Evolutionary conservation across 2,888 invertebrate genomes (phyloP), one percentile per base, ranked within the genome.

Genomic region (Saturnia pavonia): DNA sequence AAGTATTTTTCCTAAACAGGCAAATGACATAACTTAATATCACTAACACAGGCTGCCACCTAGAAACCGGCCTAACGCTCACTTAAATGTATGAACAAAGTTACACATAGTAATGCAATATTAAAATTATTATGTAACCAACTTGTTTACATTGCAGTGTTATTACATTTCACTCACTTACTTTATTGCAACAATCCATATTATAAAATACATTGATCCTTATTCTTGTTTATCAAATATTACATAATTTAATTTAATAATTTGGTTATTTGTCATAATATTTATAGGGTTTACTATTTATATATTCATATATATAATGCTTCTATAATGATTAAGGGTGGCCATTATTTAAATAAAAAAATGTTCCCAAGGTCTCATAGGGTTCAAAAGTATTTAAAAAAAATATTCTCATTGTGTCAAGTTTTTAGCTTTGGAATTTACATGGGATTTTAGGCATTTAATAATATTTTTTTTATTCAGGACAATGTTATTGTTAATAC

Each of bases 51-150:
- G 12, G 27, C 57, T 27, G 14, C 25, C 25, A 60, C 27, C 57
- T 27, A 60, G 14, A 60, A 60, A 60, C 57, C 57, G 12, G 57
- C 27, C 25, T 6, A 4, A 14, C 27, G 25, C 27, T 27, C 27
- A 11, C 25, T 27, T 60, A 27, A 60, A 60, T 27, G 6, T 27
- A 60, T 25, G 25, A 54, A 54, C 22, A 54, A 60, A 60, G 57
- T 60, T 11, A 60, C 27, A 60, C 57, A 51, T 51, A 60, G 27
- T 27, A 60, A 60, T 60, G 27, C 57, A 60, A 60, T 60, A 60
- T 27, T 60, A 27, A 60, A 60, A 60, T 60, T 25, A 60, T 60
- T 60, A 60, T 14, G 14, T 60, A 60, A 60, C 27, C 14, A 60
- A 60, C 25, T 60, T 27, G 57, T 27, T 60, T 27, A 25, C 57